Evolutionary conservation across 1,140 invertebrate genomes (phyloP).

Genomic region (Berghia stephanieae): DNA sequence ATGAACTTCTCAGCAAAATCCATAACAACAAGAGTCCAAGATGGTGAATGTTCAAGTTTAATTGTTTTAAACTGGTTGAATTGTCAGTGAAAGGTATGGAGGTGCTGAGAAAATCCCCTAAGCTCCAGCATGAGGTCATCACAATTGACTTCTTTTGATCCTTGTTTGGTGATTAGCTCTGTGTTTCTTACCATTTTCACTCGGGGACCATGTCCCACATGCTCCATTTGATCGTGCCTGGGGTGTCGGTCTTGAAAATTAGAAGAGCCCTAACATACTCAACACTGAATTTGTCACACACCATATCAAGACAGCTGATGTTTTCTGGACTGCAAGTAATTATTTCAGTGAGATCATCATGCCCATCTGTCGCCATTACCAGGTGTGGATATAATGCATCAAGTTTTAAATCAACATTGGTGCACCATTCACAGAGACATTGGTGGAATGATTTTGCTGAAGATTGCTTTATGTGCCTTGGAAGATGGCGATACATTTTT

Average conservation of each 20-base stretch:
- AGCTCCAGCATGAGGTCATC: neutral
- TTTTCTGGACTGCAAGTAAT: no score
- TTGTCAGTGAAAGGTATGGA: neutral
- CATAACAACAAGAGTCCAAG: neutral
- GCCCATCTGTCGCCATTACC: neutral
- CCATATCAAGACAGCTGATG: no score
- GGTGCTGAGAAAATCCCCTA: neutral
- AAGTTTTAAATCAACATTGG: neutral
- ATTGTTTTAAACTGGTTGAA: neutral
- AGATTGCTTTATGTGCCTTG: neutral
- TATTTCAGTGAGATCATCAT: neutral
- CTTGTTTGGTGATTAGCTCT: no score
- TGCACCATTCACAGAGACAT: neutral
- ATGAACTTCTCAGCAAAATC: neutral
- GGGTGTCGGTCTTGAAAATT: no score
- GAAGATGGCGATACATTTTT: neutral
- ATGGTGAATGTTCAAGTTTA: neutral
- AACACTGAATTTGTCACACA: no score
- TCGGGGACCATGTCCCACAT: no score
- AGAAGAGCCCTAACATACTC: no score
- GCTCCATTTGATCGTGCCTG: no score
- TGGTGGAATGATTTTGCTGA: neutral
- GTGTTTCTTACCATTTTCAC: no score
- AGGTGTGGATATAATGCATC: neutral
- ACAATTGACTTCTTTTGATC: no score